Evolutionary conservation across 2,888 invertebrate species (phyloP).

Genomic region (Drosophila infuscata): DNA sequence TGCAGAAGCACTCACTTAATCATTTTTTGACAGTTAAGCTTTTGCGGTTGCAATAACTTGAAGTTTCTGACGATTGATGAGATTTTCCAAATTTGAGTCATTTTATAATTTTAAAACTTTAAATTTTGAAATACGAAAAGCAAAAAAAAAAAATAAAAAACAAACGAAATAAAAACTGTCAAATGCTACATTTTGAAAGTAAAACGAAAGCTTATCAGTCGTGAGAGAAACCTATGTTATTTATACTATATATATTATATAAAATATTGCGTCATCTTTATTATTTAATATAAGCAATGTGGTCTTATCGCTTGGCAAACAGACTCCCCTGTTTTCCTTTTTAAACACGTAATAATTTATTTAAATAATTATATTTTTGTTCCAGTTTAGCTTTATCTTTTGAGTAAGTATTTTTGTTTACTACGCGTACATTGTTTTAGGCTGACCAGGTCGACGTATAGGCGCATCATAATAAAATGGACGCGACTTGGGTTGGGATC

Average conservation of each 20-base stretch:
- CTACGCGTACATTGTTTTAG: conserved; percentile 65
- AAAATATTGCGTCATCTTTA: background rate
- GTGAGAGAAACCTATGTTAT: background rate
- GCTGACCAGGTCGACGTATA: conserved; percentile 39
- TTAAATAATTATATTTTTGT: conserved; percentile 17
- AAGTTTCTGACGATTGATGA: conserved; percentile 3
- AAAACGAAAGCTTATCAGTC: conserved; percentile 20
- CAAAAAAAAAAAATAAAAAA: background rate
- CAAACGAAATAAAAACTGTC: background rate
- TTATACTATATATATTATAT: background rate
- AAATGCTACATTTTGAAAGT: conserved; percentile 15
- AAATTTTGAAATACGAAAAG: conserved; percentile 36
- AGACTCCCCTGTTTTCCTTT: background rate
- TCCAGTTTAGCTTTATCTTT: background rate
- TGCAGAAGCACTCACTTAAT: conserved; percentile 31
- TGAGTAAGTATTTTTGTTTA: background rate
- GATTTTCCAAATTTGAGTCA: conserved; percentile 25
- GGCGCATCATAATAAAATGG: conserved; percentile 62
- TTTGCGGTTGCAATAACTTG: conserved; percentile 27
- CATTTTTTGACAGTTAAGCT: conserved; percentile 18
- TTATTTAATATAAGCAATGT: background rate
- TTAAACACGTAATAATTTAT: conserved; percentile 8
- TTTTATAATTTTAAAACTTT: conserved; percentile 10
- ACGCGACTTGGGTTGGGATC: conserved; percentile 17
- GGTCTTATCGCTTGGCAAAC: background rate